Base-by-base conservation (phyloP, 2,888 invertebrate species). In the Melanostoma mellinum region DNA sequence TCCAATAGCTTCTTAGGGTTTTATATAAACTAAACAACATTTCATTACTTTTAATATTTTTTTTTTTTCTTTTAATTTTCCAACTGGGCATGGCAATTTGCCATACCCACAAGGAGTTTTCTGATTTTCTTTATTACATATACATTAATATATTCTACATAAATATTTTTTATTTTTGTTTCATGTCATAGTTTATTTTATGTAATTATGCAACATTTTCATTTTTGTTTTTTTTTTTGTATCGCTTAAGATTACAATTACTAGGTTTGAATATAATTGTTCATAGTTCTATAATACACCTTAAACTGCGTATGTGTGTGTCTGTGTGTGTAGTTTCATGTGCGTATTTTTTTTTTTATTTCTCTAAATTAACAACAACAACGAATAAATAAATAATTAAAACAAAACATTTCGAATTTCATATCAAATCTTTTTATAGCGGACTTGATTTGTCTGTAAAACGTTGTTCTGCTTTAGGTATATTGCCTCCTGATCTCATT, bases 101-200 rank as follows among this genome's bases (percentile, higher is more conserved):
- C 74, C 77, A 74, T 67, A 71, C 60, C 52, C 67, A 74, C 67
- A 74, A 69, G 71, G 69, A 72, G 38, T 48, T 69, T 72, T 71
- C 53, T 60, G 44, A 63, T 56, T 56, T 77, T 88, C 87, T 86
- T 87, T 85, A 86, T 81, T 87, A 88, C 88, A 88, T 88, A 88
- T 87, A 88, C 88, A 89, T 88, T 86, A 76, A 76, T 80, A 79
- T 84, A 71, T 85, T 74, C 84, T 84, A 84, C 84, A 86, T 77
- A 71, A 85, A 78, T 80, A 80, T 75, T 85, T 69, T 85, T 76
- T 55, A 35, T 48, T 69, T 72, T 53, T 68, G 48, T 76, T 74
- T 76, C 78, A 72, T 50, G 38, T 71, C 77, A 79, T 73, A 76
- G 55, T 74, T 48, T 77, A 9, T 48, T 46, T 53, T 44, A 84